Percentiles rank a stretch among this genome's conserved stretches.
Conservation (phyloP, 2,888 invertebrate species). For the Erebia aethiops region DNA sequence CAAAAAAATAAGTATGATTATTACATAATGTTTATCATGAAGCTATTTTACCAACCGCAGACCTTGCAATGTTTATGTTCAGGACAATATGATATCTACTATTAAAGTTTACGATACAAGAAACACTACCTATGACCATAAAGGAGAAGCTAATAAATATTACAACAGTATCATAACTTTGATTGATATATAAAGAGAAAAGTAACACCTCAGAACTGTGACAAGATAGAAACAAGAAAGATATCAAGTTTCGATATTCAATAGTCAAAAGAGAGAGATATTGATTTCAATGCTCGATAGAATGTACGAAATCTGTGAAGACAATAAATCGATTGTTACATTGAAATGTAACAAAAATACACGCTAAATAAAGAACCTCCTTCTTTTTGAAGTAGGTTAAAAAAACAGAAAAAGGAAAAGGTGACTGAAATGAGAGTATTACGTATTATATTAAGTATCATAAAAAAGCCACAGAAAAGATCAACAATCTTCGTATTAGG, state of each 20-base stretch:
- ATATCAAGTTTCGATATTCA: conserved; percentile 15
- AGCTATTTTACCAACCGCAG: neutral
- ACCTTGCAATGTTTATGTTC: conserved; percentile 2
- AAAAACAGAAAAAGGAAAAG: too few relatives aligned
- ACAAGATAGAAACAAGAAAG: conserved; percentile 13
- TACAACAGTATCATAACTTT: neutral
- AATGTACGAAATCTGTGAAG: neutral
- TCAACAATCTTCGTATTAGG: neutral
- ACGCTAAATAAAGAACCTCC: too few relatives aligned
- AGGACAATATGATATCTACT: neutral
- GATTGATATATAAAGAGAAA: neutral
- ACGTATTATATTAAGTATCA: neutral
- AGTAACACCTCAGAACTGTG: conserved; percentile 6
- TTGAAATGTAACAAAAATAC: neutral
- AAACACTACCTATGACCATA: neutral
- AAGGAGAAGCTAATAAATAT: neutral
- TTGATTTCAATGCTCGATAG: conserved; percentile 9
- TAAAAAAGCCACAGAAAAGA: neutral
- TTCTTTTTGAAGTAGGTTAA: too few relatives aligned
- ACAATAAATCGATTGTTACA: neutral
- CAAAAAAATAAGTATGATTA: neutral
- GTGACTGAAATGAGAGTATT: too few relatives aligned
- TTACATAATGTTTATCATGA: neutral
- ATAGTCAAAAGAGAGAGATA: neutral
- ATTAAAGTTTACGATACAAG: neutral